Evolutionary conservation across 2,113 vertebrate species (phyloP).

Genomic region (Pomatostomus ruficeps): DNA sequence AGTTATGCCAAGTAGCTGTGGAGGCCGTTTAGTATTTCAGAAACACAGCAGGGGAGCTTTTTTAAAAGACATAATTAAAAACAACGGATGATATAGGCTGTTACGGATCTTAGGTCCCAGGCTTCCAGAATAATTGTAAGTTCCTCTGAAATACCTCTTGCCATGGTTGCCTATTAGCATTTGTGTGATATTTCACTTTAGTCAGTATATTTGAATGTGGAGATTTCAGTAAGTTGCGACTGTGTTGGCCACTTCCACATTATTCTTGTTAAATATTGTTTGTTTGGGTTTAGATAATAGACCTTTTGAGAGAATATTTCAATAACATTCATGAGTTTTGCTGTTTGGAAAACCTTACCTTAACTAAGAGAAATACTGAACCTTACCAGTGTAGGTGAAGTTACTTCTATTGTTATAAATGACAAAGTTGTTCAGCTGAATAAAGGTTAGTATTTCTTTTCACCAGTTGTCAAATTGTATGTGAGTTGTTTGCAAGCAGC

Average conservation of each 20-base stretch:
- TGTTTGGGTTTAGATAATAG: background rate
- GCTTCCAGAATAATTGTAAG: conserved; percentile 63
- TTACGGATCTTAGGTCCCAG: conserved; percentile 63
- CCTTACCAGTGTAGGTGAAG: background rate
- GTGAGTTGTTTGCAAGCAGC: conserved; percentile 30
- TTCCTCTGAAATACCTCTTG: conserved; percentile 41
- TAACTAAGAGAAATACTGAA: background rate
- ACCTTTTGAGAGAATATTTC: background rate
- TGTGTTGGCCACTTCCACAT: background rate
- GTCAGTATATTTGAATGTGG: background rate
- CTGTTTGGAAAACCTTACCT: background rate
- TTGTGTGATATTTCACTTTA: conserved; percentile 3
- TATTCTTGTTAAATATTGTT: background rate
- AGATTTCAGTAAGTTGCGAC: background rate
- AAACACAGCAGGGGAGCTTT: conserved; percentile 71
- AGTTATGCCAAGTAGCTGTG: conserved; percentile 66
- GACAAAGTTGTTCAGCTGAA: conserved; percentile 23
- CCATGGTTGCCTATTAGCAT: conserved; percentile 14
- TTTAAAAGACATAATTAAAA: conserved; percentile 76
- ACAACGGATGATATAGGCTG: conserved; percentile 64
- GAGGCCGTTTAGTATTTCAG: conserved; percentile 73
- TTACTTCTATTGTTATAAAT: conserved; percentile 18
- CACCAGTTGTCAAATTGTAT: background rate
- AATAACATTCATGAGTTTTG: background rate
- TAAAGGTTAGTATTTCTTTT: background rate